Percentiles rank a stretch among this genome's conserved stretches.
Evolutionary conservation across 1,140 invertebrate species (phyloP).

Genomic region (Anthonomus grandis): DNA sequence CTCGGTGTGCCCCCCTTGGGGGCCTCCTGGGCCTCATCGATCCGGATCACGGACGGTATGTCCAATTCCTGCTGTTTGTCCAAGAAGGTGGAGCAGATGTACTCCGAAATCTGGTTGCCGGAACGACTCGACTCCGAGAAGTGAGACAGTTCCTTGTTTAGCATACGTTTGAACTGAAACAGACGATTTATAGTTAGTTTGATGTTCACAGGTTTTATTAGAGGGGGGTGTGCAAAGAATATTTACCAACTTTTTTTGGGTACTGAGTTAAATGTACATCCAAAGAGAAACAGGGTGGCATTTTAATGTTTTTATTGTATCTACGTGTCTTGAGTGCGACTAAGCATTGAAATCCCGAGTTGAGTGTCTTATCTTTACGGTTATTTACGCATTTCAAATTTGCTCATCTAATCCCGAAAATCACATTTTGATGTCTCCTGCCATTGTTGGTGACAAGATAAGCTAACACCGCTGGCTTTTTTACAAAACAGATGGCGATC

Average conservation of each 20-base stretch:
- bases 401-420: not conserved
- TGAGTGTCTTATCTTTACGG: not conserved
- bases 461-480: too few species aligned
- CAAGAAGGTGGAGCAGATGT: slow-evolving; percentile 97
- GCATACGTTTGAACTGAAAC: slow-evolving; percentile 97
- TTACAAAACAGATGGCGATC: too few species aligned
- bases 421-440: not conserved
- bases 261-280: not conserved
- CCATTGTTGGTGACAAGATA: too few species aligned
- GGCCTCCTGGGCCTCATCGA: slow-evolving; percentile 66
- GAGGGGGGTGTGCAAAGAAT: not conserved
- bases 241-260: slow-evolving; percentile 13
- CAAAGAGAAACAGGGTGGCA: slow-evolving; percentile 5
- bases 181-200: not conserved
- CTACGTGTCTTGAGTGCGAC: slow-evolving; percentile 1
- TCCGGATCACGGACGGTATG: slow-evolving; percentile 72
- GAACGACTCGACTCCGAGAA: slow-evolving; percentile 99
- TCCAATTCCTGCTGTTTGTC: slow-evolving; percentile 97
- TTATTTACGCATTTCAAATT: not conserved
- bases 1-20: slow-evolving; percentile 55
- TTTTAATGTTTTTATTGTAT: not conserved
- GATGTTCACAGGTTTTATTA: not conserved
- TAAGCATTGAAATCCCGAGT: not conserved
- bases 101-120: slow-evolving; percentile 98
- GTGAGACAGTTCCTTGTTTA: slow-evolving; percentile 98